Base-by-base conservation (phyloP, 2,797 vertebrate species). In the Sparus aurata region DNA sequence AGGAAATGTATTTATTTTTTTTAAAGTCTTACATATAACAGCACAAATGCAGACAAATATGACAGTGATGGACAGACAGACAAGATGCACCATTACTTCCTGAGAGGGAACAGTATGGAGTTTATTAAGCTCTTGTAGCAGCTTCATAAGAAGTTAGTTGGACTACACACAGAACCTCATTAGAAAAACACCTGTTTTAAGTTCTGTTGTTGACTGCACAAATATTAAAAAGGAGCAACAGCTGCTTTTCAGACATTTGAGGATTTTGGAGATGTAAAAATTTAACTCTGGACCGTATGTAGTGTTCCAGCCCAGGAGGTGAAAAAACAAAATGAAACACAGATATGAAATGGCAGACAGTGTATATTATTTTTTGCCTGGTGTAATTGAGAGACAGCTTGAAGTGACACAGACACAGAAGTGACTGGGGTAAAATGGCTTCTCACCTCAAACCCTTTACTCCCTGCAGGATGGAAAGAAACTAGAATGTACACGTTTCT, bases 401-500 rank as follows among this genome's bases (percentile, higher is more conserved):
- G 75, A 78, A 80, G 79, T 75, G 79, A 87, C 69, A 89, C 69
- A 82, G 72, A 90, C 87, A 90, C 47, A 89, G 30, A 87, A 74
- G 79, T 90, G 88, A 90, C 77, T 63, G 86, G 80, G 86, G 85
- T 91, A 92, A 93, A 93, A 93, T 90, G 87, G 87, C 86, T 86
- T 91, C 93, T 93, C 92, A 91, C 91, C 89, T 94, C 74, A 85
- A 90, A 92, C 82, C 88, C 80, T 85, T 92, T 74, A 87, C 87
- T 92, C 80, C 83, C 92, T 90, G 90, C 87, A 90, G 85, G 78
- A 89, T 73, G 83, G 86, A 94, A 66, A 93, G 76, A 93, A 89
- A 94, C 92, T 92, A 92, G 78, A 92, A 90, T 91, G 85, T 91
- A 87, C 89, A 92, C 69, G 70, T 87, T 87, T 90, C 87, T 86